These are phyloP conservation scores for Rotaria sp. DNA, from an alignment of 2,888 invertebrate species.

Conservation along the genomic window DNA sequence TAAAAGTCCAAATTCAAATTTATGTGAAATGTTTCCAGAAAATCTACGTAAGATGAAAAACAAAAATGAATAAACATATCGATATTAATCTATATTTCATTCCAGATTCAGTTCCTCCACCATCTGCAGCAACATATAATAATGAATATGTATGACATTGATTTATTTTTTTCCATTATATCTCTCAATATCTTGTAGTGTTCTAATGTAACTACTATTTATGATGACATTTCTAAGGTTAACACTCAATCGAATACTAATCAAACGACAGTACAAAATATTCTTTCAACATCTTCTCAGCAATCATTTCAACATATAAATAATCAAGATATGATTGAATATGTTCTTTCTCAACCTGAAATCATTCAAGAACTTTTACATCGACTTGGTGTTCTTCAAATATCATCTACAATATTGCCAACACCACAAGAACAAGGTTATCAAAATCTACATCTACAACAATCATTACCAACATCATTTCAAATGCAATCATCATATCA, in stretches of 20 bases:
- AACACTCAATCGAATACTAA: rapidly evolving
- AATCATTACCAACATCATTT: background rate
- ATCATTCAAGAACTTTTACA: background rate
- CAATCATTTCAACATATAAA: background rate
- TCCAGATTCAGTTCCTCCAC: background rate
- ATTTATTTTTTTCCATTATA: background rate
- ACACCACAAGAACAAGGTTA: too few relatives aligned
- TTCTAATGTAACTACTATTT: background rate
- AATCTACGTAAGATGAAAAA: background rate
- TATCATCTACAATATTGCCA: too few relatives aligned
- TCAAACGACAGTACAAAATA: background rate
- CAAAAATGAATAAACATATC: background rate
- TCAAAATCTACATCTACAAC: background rate
- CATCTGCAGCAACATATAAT: background rate
- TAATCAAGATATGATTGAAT: background rate
- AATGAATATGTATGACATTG: background rate
- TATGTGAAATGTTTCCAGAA: background rate
- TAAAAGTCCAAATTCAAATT: background rate
- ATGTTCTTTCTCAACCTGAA: background rate
- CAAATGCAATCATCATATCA: background rate
- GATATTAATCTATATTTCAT: background rate
- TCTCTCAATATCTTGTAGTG: background rate
- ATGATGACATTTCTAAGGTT: background rate
- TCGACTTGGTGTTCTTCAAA: background rate
- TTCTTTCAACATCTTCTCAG: background rate